Base-by-base conservation (phyloP, 2,888 invertebrate species). In the Criorhina ranunculi region DNA sequence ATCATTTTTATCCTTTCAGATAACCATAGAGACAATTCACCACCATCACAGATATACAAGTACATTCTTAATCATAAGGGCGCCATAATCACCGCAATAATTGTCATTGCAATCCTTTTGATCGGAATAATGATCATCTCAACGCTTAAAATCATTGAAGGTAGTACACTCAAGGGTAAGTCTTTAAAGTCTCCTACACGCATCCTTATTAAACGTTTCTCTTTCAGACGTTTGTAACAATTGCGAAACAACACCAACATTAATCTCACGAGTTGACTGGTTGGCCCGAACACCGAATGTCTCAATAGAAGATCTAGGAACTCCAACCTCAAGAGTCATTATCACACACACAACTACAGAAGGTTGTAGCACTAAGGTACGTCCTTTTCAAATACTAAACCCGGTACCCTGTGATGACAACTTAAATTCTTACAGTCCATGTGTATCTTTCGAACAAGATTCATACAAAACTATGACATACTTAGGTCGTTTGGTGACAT, bases 401-500 rank as follows among this genome's bases (percentile, higher is more conserved):
- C 4, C 24, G 24, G 4, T 3, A 4, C 24, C 24, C 24, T n/a
- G n/a, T n/a, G 4, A 24, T 8, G 4, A 24, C 24, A 24, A 24
- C 24, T 24, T 24, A 24, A 24, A 24, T 37, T 9, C 7, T 60
- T 77, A 5, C 91, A 94, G 93, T 94, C 94, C 0, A 91, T 93
- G 76, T 95, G 95, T 85, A 93, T 93, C 1, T 92, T 93, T 8
- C 92, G 93, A 0, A 94, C 95, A 1, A 93, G 95, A 11, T 90
- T 92, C 29, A 94, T 95, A 57, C 96, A 96, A 90, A 93, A 92
- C 29, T 95, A 93, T 88, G 96, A 96, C 90, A 94, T 96, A 37
- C 93, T 93, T 19, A 91, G 90, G 72, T 90, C 92, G 0, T 95
- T 95, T 93, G 93, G 92, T 77, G 96, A 96, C 89, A 96, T 96